These are phyloP conservation scores for Orchesella cincta DNA, from an alignment of 1,140 invertebrate species.

Conservation along the genomic window DNA sequence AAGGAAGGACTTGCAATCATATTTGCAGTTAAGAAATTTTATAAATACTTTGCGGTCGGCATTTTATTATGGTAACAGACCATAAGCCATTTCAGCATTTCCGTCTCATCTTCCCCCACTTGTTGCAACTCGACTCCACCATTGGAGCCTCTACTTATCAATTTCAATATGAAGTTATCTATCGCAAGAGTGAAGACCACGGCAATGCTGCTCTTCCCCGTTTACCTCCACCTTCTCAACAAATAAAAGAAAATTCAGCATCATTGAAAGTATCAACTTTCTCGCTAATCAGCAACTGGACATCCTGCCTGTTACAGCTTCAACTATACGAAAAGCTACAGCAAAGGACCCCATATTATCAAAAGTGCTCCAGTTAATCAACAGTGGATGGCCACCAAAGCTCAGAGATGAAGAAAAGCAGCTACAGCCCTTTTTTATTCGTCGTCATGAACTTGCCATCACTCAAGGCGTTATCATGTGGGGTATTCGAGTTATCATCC, in stretches of 20 bases:
- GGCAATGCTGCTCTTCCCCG: conserved; percentile 52
- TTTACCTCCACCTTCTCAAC: no score
- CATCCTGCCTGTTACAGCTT: neutral
- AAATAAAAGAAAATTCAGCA: no score
- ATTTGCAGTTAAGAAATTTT: conserved; percentile 57
- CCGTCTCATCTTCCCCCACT: conserved; percentile 30
- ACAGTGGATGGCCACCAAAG: conserved; percentile 30
- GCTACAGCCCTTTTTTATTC: conserved; percentile 2
- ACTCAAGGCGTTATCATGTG: conserved; percentile 45
- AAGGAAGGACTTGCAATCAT: conserved; percentile 55
- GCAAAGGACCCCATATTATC: conserved; percentile 14
- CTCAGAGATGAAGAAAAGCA: neutral
- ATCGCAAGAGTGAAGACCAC: conserved; percentile 51
- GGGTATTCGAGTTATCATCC: conserved; percentile 55
- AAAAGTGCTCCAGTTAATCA: conserved; percentile 23
- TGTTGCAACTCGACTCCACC: conserved; percentile 52
- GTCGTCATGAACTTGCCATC: conserved; percentile 28
- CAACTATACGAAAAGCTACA: neutral
- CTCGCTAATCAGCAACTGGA: neutral
- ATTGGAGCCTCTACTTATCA: conserved; percentile 54
- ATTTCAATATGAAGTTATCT: conserved; percentile 55
- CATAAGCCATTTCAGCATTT: neutral
- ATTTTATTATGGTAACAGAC: conserved; percentile 43
- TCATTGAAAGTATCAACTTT: neutral
- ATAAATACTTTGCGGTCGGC: conserved; percentile 56